Evolutionary conservation across 23 tunicate species (phyloP), one percentile per base, ranked within the genome.

Genomic region (Trididemnum clinides): DNA sequence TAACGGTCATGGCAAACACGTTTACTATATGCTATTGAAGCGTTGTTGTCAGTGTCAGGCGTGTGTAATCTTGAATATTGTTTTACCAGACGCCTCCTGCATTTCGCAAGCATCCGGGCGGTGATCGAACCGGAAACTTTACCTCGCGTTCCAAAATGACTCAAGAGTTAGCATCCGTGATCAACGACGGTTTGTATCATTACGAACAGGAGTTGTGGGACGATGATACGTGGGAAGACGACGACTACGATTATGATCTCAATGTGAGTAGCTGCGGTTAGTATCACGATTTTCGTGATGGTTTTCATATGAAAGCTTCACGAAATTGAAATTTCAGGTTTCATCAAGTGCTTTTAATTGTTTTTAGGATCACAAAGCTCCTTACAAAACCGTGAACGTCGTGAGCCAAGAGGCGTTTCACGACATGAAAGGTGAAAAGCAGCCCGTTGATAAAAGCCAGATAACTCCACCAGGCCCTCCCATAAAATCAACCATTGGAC

Each of bases 401-500:
- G 85, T 93, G 34, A 88, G 87, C 49, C 92, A 80, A 39, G 89
- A 88, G 59, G 87, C 78, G 28, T 93, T 93, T 44, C 57, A 88
- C 21, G 89, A 78, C 63, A 38, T 88, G 83, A 82, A 74, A 50
- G 91, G 91, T 5, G 78, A 30, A 4, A 38, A 72, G 15, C 88
- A 72, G 27, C 50, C 83, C 29, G 39, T 71, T 10, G 89, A 83
- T 51, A 72, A 44, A 33, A 93, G 92, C 33, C 98, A 93, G 64
- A 88, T 84, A 58, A 93, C 98, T 6, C 98, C 98, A 1, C 98
- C 98, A 1, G 92, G 89, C 5, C 98, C 98, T 18, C 88, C 98
- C 2, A 35, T 78, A 7, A 87, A 87, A 38, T 19, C 91, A 0
- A 27, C 81, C 1, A 65, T 70, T 34, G 91, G 91, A 20, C 85